Percentiles rank a stretch among this genome's conserved stretches.
Conservation (phyloP, 2,888 invertebrate species). For the Drosophila ezoana region DNA sequence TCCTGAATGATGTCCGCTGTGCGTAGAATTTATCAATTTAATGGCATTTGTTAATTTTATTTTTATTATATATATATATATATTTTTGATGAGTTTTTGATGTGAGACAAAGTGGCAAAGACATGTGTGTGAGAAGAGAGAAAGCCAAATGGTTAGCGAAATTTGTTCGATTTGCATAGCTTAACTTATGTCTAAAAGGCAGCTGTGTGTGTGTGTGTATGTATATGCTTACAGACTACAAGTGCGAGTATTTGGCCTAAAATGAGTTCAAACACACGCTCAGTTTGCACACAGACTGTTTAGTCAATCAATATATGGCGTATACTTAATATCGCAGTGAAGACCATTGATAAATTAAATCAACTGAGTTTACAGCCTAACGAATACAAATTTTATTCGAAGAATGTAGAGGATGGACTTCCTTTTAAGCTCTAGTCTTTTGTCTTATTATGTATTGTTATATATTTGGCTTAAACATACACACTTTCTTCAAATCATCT, state of each 20-base stretch:
- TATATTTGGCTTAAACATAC: too few species aligned
- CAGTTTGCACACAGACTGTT: neutral
- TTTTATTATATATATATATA: conserved; percentile 7
- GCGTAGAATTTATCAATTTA: conserved; percentile 31
- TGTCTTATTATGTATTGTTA: too few species aligned
- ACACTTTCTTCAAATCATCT: too few species aligned
- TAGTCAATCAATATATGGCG: neutral
- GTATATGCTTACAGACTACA: conserved; percentile 44
- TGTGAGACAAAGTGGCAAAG: conserved; percentile 39
- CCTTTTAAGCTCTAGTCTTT: too few species aligned
- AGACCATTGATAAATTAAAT: too few species aligned
- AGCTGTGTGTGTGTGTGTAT: conserved; percentile 13
- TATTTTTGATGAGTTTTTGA: conserved; percentile 25
- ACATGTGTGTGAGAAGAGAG: conserved; percentile 58
- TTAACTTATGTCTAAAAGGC: conserved; percentile 33
- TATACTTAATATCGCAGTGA: conserved; percentile 5
- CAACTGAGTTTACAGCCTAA: too few species aligned
- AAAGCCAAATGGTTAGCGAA: conserved; percentile 64
- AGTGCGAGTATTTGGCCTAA: conserved; percentile 24
- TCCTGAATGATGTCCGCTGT: conserved; percentile 85
- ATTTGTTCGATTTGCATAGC: conserved; percentile 43
- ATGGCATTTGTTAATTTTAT: conserved; percentile 6
- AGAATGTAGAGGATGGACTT: too few species aligned
- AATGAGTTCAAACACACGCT: conserved; percentile 29
- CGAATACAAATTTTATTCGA: too few species aligned